phyloP scores from a whole-genome alignment of 1,140 invertebrate species.

The Onthophagus taurus region DNA sequence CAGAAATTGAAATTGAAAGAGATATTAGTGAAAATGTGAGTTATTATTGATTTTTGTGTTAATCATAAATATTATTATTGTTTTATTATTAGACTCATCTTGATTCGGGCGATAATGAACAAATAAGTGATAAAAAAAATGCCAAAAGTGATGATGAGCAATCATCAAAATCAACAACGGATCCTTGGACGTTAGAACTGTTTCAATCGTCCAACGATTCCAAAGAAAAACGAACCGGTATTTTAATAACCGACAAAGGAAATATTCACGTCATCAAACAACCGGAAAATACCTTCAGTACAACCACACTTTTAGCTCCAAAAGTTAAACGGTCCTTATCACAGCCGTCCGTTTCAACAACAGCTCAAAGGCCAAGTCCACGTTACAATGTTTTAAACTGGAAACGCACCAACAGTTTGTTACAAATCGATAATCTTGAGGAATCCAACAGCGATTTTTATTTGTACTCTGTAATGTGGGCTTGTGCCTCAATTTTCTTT shows the following conservation, averaged over 20 bases:
- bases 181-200: slow-evolving; percentile 28
- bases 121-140: too few species aligned
- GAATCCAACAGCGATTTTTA: slow-evolving; percentile 40
- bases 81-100: too few species aligned
- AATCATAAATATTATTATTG: too few species aligned
- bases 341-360: slow-evolving; percentile 20
- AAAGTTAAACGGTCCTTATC: slow-evolving; percentile 30
- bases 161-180: slow-evolving; percentile 19
- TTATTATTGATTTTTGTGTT: too few species aligned
- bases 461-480: slow-evolving; percentile 56
- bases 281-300: not conserved
- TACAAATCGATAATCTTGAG: slow-evolving; percentile 9
- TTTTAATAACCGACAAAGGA: slow-evolving; percentile 18
- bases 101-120: too few species aligned
- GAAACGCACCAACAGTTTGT: not conserved
- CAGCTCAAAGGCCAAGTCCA: not conserved
- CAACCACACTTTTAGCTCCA: slow-evolving; percentile 10
- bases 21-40: too few species aligned
- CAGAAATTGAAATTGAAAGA: not conserved
- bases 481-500: slow-evolving; percentile 57
- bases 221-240: slow-evolving; percentile 8
- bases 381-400: slow-evolving; percentile 7
- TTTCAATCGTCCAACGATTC: slow-evolving; percentile 20
- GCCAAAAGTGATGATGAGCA: slow-evolving; percentile 6
- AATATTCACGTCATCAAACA: slow-evolving; percentile 19